A percentile compares a stretch with the other conserved stretches of the same genome.
Evolutionary conservation across 2,113 vertebrate species (phyloP).

Genomic region (Psephotus haematonotus): DNA sequence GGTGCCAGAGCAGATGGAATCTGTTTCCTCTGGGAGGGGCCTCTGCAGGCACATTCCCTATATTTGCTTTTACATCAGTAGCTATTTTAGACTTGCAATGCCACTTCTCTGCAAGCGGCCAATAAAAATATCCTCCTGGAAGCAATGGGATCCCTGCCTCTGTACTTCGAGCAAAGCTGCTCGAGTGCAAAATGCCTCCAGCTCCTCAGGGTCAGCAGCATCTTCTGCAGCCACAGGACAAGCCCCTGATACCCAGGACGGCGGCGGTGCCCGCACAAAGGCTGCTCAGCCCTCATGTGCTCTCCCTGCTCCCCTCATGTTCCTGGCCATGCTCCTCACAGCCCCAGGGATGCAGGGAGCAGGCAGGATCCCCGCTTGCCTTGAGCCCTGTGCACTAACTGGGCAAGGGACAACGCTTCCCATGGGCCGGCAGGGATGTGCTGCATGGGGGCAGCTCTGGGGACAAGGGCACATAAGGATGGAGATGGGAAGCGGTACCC

Average conservation of each 20-base stretch:
- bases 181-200: background rate
- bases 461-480: rapidly evolving
- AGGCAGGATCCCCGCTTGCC: too few relatives aligned
- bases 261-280: rapidly evolving
- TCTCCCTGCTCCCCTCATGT: rapidly evolving
- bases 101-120: background rate
- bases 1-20: constrained; percentile 32
- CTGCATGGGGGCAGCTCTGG: background rate
- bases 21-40: background rate
- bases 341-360: background rate
- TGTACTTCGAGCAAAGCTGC: background rate
- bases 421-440: rapidly evolving
- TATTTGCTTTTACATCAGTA: background rate
- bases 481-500: rapidly evolving
- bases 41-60: constrained; percentile 15
- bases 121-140: constrained; percentile 39
- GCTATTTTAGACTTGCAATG: constrained; percentile 36
- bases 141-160: background rate
- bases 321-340: rapidly evolving
- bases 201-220: background rate
- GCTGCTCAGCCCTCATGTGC: rapidly evolving
- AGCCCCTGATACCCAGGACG: rapidly evolving
- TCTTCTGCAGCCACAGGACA: rapidly evolving
- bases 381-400: rapidly evolving
- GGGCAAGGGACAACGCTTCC: background rate